Evolutionary conservation across 2,888 invertebrate genomes (phyloP).

Genomic region (Chydorus sphaericus): DNA sequence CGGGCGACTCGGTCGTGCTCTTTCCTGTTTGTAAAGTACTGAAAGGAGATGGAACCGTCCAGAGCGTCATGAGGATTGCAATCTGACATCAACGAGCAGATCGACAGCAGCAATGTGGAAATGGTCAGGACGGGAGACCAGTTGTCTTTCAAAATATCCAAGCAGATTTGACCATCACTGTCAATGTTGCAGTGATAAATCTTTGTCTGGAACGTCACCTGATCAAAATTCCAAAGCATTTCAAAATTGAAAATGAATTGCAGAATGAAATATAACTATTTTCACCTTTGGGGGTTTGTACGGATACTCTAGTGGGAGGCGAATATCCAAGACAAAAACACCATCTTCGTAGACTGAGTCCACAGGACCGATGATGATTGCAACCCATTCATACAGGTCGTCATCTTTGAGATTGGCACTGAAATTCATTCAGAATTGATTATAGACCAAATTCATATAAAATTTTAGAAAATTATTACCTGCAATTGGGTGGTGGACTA

Average conservation of each 20-base stretch:
- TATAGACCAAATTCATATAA: neutral
- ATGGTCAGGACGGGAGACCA: constrained; percentile 99
- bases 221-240: constrained; percentile 16
- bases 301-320: constrained; percentile 93
- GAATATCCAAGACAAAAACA: constrained; percentile 93
- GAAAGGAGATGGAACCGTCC: constrained; percentile 94
- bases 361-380: constrained; percentile 88
- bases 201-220: constrained; percentile 82
- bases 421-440: constrained; percentile 14
- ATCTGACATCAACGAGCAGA: constrained; percentile 94
- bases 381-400: constrained; percentile 94
- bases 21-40: constrained; percentile 91
- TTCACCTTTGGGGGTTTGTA: constrained; percentile 92
- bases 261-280: too few relatives aligned
- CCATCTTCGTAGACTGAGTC: constrained; percentile 97
- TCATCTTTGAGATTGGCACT: constrained; percentile 97
- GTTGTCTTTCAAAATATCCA: constrained; percentile 95
- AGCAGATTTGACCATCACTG: constrained; percentile 94
- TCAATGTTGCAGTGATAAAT: constrained; percentile 99
- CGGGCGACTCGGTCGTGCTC: constrained; percentile 97
- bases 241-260: neutral
- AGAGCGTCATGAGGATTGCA: constrained; percentile 98
- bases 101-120: constrained; percentile 91
- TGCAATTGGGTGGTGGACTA: constrained; percentile 94
- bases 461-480: constrained; percentile 25